phyloP scores from a whole-genome alignment of 1,140 invertebrate genomes.

The Bathynomus jamesi region DNA sequence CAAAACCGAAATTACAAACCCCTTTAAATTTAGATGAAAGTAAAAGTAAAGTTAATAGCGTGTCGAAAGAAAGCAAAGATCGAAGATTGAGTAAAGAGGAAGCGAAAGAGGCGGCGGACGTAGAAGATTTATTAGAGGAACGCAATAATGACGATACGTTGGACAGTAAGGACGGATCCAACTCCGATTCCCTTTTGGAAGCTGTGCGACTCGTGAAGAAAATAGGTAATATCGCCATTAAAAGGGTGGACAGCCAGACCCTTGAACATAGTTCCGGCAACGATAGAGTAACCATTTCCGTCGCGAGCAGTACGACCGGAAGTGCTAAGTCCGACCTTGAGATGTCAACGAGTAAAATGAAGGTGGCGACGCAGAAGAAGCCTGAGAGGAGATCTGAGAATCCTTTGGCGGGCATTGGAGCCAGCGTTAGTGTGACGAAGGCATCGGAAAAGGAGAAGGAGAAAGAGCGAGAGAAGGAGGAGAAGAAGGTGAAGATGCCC shows the following conservation, averaged over 20 bases:
- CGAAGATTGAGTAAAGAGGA: not conserved
- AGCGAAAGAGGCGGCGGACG: constrained; percentile 24
- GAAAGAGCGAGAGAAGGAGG: constrained; percentile 31
- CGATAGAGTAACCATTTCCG: constrained; percentile 14
- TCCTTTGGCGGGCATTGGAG: constrained; percentile 14
- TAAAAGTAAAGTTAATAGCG: not conserved
- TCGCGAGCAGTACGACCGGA: constrained; percentile 7
- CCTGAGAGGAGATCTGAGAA: constrained; percentile 19
- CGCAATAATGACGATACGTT: constrained; percentile 24
- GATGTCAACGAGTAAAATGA: constrained; percentile 10
- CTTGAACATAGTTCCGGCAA: not conserved
- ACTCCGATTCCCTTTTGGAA: constrained; percentile 21
- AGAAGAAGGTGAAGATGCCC: constrained; percentile 33
- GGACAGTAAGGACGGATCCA: constrained; percentile 24
- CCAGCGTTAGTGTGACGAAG: constrained; percentile 36
- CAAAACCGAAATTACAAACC: not conserved
- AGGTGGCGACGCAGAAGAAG: constrained; percentile 7
- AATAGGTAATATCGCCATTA: constrained; percentile 27
- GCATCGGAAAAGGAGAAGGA: constrained; percentile 27
- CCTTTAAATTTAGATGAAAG: constrained; percentile 21
- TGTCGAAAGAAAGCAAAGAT: not conserved
- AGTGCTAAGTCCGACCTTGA: constrained; percentile 3
- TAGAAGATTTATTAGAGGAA: too few species aligned
- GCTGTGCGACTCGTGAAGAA: constrained; percentile 27
- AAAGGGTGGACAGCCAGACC: constrained; percentile 16